Base-by-base conservation (phyloP, 1,140 invertebrate species). In the Conus ventricosus region DNA sequence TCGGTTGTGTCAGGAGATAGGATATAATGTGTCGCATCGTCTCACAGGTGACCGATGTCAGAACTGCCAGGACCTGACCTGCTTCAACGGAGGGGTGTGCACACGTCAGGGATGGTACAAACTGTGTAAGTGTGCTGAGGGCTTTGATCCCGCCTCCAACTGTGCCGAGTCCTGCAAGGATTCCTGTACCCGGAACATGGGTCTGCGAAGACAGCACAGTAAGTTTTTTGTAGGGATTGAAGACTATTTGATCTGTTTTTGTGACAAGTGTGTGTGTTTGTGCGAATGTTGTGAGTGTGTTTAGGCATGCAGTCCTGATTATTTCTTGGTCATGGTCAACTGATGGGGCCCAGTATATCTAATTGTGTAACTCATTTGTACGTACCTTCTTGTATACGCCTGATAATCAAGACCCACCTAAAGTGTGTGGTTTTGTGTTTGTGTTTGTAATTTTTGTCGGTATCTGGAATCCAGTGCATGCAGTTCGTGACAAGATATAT, bases 21-120 rank as follows among this genome's bases (percentile, higher is more conserved):
- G 39, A 39, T 39, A 39, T 39, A 39, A 39, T 39, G 39, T 15
- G 15, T 60, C 57, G 15, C 57, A 8, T 60, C 15, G 17, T 17
- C 86, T 17, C 91, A 85, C 53, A 89, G 91, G 92, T 93, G 11
- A 91, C 92, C 95, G 96, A 87, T 96, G 96, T 88, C 96, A 97
- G 94, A 95, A 96, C 7, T 97, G 97, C 92, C 92, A 94, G 3
- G 94, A 95, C 82, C 60, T 91, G 0, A 95, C 94, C 87, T 97
- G 97, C 92, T 90, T 95, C 51, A 96, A 97, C 90, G 95, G 95
- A 53, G 94, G 93, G 20, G 89, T 91, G 23, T 94, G 91, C 88
- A 78, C 55, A 75, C 71, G 63, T 11, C 63, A 87, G 54, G n/a
- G 54, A 60, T 90, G 87, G 57, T 51, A 85, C 83, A 78, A 57